These are phyloP conservation scores for Anableps anableps DNA, from an alignment of 2,797 vertebrate species.

Conservation along the genomic window DNA sequence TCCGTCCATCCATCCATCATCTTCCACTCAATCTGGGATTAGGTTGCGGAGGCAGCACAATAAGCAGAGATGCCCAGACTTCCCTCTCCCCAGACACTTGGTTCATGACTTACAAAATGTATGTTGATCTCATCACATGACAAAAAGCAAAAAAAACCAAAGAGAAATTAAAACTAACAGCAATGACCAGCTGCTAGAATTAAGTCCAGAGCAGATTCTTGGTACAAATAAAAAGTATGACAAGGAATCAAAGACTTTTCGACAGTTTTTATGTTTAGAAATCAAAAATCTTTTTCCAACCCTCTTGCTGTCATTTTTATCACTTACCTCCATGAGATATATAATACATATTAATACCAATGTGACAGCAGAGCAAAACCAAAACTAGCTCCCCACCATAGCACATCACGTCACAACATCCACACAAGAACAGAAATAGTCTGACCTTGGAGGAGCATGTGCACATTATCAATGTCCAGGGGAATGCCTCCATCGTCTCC, in stretches of 20 bases:
- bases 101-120: neutral
- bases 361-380: neutral
- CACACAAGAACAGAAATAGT: constrained; percentile 38
- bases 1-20: too few relatives aligned
- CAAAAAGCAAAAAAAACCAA: neutral
- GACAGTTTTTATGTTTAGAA: neutral
- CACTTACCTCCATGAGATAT: neutral
- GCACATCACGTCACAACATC: constrained; percentile 24
- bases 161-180: neutral
- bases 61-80: too few relatives aligned
- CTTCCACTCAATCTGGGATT: too few relatives aligned
- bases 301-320: neutral
- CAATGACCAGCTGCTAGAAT: neutral
- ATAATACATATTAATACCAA: neutral
- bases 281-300: neutral
- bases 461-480: constrained; percentile 86
- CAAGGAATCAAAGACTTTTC: neutral
- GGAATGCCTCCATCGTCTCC: constrained; percentile 75
- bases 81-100: too few relatives aligned
- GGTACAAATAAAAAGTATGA: neutral
- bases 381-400: neutral
- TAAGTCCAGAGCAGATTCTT: neutral
- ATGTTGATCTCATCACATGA: neutral
- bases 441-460: constrained; percentile 89
- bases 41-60: too few relatives aligned